Base-by-base conservation (phyloP, 2,888 invertebrate species). In the Epinotia demarniana region DNA sequence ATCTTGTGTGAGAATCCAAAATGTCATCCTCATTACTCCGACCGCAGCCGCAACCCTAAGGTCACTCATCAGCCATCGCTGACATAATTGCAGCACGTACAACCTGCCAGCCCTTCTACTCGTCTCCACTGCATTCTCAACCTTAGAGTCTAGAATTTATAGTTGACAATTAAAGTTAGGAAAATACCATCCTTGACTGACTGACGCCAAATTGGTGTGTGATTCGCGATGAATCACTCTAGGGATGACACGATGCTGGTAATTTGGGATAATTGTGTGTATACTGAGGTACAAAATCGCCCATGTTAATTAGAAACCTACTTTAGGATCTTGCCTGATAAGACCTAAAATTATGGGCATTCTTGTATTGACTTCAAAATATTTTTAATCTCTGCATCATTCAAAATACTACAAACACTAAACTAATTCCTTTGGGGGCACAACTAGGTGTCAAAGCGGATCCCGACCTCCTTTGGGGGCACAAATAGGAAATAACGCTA, bases 41-140 rank as follows among this genome's bases (percentile, higher is more conserved):
- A 69, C 69, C 74, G 63, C 74, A 69, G 64, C 60, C 57, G 19
- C 60, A 55, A 70, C 70, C 70, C 66, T 78, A 77, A 79, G 79
- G 79, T 77, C 78, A 75, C 72, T 74, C 60, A 67, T 66, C 60
- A 68, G 23, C 19, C 60, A 68, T 60, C 39, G 68, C 46, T 72
- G 27, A 66, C 72, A 80, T 90, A 89, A 90, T 89, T 86, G 82
- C 80, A 75, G 84, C 90, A 91, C 91, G 89, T 89, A 86, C 83
- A 77, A 72, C 72, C 62, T 55, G 46, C 66, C 16, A 18, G 46
- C 70, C 66, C 60, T 75, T 60, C 70, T 75, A 64, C 18, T 58
- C 11, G 2, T 13, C 13, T 2, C 19, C 55, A 55, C 0, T 9
- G 46, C 13, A 70, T 33, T 70, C 8, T 64, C 13, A 13, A 71